Base-by-base conservation (phyloP, 2,797 vertebrate genomes). In the Chanos chanos region DNA sequence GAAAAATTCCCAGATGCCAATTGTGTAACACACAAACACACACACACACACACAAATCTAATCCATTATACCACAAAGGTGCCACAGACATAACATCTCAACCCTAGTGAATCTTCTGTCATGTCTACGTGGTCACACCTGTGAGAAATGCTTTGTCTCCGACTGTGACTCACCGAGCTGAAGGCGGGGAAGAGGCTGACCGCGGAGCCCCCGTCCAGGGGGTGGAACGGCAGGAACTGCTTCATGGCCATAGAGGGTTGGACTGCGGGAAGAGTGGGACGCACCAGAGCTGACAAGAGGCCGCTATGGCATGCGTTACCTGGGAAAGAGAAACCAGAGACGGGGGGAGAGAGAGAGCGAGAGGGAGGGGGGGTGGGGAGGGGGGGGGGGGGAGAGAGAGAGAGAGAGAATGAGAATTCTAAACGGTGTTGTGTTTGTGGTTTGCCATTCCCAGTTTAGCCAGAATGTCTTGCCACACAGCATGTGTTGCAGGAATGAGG, bases 281-380 rank as follows among this genome's bases (percentile, higher is more conserved):
- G 93, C 73, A 97, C 71, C 78, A 98, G 85, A 73, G 95, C 83
- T 59, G 93, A 94, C 86, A 98, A 81, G 78, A 96, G 92, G 80
- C 93, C 89, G 79, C 91, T 96, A 81, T 96, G 95, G 90, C 94
- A 97, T 63, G 92, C 89, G 80, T 93, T 94, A 88, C 96, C 96
- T 99, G 70, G 25, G 51, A 12, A 45, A 22, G 16, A 33, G 2
- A 1, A 27, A 25, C n/a, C 25, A 30, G 30, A 30, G 7, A 13
- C 7, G 13, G 7, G 7, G 3, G 41, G 18, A 10, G 18, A 41
- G 52, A 2, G 10, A 22, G 10, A 44, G 41, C 58, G 9, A 10
- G 3, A 15, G 30, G n/a, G 12, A 9, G 2, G n/a, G 34, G 31
- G 12, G n/a, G n/a, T n/a, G n/a, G n/a, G n/a, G n/a, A 30, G 30